A percentile compares a stretch with the other conserved stretches of the same genome.
These are phyloP conservation scores for Petrocephalus microphthalmus DNA, from an alignment of 2,113 vertebrate species.

Conservation along the genomic window DNA sequence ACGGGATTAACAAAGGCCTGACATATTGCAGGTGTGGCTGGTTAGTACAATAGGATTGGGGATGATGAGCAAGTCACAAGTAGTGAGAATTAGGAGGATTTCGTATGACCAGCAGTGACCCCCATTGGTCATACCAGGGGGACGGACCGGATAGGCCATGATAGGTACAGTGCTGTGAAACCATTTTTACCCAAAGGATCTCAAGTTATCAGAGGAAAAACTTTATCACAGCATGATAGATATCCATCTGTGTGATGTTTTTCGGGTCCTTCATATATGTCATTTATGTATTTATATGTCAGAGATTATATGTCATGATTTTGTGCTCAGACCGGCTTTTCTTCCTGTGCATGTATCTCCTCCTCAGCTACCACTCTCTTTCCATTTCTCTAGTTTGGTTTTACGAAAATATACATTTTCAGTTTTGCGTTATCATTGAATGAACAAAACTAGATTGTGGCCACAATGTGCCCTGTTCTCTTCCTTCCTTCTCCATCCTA, in stretches of 20 bases:
- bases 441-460: background rate
- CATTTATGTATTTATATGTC: background rate
- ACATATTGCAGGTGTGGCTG: no score
- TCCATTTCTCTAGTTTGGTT: background rate
- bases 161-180: background rate
- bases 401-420: background rate
- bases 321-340: background rate
- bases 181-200: background rate
- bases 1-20: no score
- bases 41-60: no score
- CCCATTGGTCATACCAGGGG: no score
- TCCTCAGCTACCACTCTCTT: background rate
- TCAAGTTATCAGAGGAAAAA: background rate
- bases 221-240: background rate
- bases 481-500: background rate
- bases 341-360: background rate
- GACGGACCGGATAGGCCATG: background rate
- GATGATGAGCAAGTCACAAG: no score
- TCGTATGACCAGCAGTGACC: no score
- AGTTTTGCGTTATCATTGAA: background rate
- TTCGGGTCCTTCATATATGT: background rate
- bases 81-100: no score
- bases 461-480: background rate
- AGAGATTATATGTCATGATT: background rate
- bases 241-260: background rate